These are phyloP conservation scores for Clinocottus analis DNA, from an alignment of 2,113 vertebrate genomes.

Conservation along the genomic window DNA sequence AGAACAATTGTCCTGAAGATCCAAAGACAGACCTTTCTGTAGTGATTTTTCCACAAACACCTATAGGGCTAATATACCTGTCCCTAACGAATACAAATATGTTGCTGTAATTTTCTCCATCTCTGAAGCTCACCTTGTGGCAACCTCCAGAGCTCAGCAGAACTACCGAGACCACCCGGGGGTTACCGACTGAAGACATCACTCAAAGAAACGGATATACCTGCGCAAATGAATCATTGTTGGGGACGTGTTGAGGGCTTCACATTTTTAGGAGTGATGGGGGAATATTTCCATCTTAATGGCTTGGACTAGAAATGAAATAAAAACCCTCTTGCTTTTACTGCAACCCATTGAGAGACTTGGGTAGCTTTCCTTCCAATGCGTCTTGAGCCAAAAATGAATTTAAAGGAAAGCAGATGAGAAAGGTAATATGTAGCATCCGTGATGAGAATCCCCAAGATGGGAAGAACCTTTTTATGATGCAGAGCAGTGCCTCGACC, in stretches of 20 bases:
- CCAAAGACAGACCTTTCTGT: not conserved
- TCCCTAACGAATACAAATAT: conserved; percentile 24
- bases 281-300: conserved; percentile 51
- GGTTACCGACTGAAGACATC: conserved; percentile 9
- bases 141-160: conserved; percentile 52
- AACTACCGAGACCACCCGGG: conserved; percentile 29
- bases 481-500: conserved; percentile 68
- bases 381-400: conserved; percentile 63
- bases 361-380: conserved; percentile 31
- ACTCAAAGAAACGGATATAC: conserved; percentile 39
- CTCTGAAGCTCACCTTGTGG: conserved; percentile 51
- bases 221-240: conserved; percentile 30
- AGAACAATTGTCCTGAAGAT: conserved; percentile 16
- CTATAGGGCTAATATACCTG: not conserved
- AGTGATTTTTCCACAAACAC: conserved; percentile 30
- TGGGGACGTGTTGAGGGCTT: conserved; percentile 30
- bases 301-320: conserved; percentile 39
- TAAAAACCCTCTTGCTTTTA: conserved; percentile 48
- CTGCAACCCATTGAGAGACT: conserved; percentile 52
- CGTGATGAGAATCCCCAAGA: conserved; percentile 76
- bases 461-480: conserved; percentile 73
- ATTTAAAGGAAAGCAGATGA: conserved; percentile 74
- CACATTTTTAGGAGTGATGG: conserved; percentile 45
- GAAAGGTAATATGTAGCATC: conserved; percentile 73
- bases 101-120: conserved; percentile 28